Evolutionary conservation across 92 coral and sea anemone species (phyloP), one percentile per base, ranked within the genome.

Genomic region (Phenganax subtilis): DNA sequence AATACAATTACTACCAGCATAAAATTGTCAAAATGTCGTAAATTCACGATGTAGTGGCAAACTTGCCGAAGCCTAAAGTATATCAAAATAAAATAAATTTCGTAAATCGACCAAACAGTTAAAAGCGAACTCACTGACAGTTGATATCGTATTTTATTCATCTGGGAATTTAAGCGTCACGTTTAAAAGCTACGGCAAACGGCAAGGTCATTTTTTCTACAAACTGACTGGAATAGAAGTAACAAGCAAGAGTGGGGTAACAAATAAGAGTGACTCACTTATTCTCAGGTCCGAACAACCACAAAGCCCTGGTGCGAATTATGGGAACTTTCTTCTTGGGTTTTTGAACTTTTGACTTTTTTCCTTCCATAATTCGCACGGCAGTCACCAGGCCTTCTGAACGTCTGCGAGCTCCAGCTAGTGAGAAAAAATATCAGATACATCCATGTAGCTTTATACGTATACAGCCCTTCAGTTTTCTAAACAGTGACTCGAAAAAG

Each of bases 11-110:
- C 86, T 0, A 90, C 86, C 70, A 94, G 64, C 98, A 94, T 94
- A 30, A 88, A 87, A 55, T 80, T 92, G 79, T 94, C 98, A 73
- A 94, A 94, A 75, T 92, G 94, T 6, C 97, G 80, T 62, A 94
- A 74, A 80, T 92, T 92, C 11, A 94, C 98, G 57, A 94, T 91
- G 77, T 87, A 88, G 81, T 94, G 98, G 64, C 97, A 94, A 7
- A 81, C 88, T 11, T 90, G 89, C 0, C 98, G 59, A 75, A 12
- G 5, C 47, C 47, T 37, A 37, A 37, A 37, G 47, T 5, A 5
- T 37, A 37, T 37, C 47, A 37, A 37, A 37, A 37, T 1, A 25
- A 57, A 72, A 75, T 1, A 20, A 59, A 14, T 59, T 59, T 20
- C 25, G 65, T 59, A 37, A 37, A 37, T 5, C 47, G 47, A 37